Percentiles rank a stretch among this genome's conserved stretches.
Conservation (phyloP, 2,113 vertebrate genomes). For the Lepidiolamprologus cunningtoni region DNA sequence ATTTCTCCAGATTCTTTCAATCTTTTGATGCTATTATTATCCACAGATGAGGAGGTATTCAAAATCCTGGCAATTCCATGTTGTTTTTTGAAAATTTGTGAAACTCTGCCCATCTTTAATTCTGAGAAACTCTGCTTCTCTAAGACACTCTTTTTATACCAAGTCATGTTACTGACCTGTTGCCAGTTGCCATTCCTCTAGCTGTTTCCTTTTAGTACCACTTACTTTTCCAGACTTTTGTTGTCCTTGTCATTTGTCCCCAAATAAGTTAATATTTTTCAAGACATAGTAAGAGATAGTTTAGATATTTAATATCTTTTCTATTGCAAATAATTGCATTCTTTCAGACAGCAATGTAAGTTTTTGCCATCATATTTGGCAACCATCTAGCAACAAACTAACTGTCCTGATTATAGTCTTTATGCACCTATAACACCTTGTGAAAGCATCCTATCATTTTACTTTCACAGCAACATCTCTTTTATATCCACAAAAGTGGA, state of each 20-base stretch:
- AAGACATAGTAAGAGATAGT: background rate
- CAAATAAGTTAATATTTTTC: background rate
- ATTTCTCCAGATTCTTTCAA: background rate
- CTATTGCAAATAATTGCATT: background rate
- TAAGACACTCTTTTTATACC: background rate
- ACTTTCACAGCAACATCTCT: background rate
- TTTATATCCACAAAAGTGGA: background rate
- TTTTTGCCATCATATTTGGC: background rate
- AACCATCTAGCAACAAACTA: background rate
- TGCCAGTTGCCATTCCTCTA: background rate
- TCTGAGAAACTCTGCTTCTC: background rate
- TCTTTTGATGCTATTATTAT: background rate
- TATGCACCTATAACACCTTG: background rate
- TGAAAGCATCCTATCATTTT: background rate
- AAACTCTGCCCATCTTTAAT: background rate
- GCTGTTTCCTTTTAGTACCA: background rate
- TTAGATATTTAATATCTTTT: background rate
- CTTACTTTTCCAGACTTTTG: background rate
- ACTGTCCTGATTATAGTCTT: background rate
- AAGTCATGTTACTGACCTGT: background rate
- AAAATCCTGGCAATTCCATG: background rate
- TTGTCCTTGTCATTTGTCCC: background rate
- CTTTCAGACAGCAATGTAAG: background rate
- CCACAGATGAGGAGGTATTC: background rate
- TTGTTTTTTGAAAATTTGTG: background rate